phyloP scores from a whole-genome alignment of 1,140 invertebrate genomes.

The Cyclargus thomasi region DNA sequence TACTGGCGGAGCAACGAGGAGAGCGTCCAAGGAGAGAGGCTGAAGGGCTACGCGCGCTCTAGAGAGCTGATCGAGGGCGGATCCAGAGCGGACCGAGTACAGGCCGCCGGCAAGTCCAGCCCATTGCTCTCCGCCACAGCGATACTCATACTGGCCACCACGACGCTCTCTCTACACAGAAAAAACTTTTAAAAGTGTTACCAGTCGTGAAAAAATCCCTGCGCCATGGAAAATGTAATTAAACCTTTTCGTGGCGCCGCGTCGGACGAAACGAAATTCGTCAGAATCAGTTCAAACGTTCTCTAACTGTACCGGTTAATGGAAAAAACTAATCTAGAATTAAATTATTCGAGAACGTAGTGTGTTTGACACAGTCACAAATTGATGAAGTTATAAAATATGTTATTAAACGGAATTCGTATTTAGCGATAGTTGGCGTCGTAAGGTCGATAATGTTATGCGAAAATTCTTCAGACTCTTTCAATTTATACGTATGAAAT shows the following conservation, averaged over 20 bases:
- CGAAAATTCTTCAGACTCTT: not conserved
- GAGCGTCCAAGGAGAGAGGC: slow-evolving; percentile 81
- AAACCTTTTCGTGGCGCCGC: not conserved
- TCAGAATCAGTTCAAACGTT: not conserved
- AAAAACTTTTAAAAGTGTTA: not conserved
- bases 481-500: not conserved
- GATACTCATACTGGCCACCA: slow-evolving; percentile 18
- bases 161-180: not conserved
- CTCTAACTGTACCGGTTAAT: not conserved
- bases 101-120: slow-evolving; percentile 55
- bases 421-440: not conserved
- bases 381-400: not conserved
- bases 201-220: not conserved
- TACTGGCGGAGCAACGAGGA: slow-evolving; percentile 90
- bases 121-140: slow-evolving; percentile 29
- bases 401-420: not conserved
- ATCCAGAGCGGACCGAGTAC: slow-evolving; percentile 67
- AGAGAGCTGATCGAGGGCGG: slow-evolving; percentile 59
- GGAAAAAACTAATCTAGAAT: not conserved
- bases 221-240: not conserved
- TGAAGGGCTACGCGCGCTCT: slow-evolving; percentile 66
- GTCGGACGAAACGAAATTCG: not conserved
- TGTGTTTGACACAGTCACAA: slow-evolving; percentile 2
- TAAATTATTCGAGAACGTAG: not conserved
- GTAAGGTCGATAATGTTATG: not conserved